phyloP scores from a whole-genome alignment of 2,888 invertebrate genomes.

The Arctia plantaginis region DNA sequence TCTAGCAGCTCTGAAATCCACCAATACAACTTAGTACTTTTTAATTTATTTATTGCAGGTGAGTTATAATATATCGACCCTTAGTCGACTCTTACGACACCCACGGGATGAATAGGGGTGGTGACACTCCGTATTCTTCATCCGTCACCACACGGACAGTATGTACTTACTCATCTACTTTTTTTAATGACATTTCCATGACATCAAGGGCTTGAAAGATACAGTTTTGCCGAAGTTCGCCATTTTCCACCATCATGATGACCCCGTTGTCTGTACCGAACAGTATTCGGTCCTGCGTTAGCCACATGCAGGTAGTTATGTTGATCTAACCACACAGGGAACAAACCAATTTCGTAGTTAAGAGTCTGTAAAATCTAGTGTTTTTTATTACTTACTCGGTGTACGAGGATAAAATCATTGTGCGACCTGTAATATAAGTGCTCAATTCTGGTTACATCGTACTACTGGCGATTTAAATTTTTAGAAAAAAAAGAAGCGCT shows the following conservation, averaged over 20 bases:
- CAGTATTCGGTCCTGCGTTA: slow-evolving; percentile 93
- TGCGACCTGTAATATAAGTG: neutral
- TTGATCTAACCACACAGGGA: slow-evolving; percentile 77
- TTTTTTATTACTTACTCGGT: neutral
- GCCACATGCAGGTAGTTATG: slow-evolving; percentile 92
- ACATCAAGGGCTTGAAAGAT: slow-evolving; percentile 88
- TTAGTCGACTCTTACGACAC: no score
- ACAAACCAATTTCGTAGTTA: slow-evolving; percentile 40
- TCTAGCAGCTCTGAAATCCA: no score
- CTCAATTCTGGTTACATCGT: neutral
- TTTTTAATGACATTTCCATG: slow-evolving; percentile 87
- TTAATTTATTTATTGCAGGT: no score
- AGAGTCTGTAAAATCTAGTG: slow-evolving; percentile 23
- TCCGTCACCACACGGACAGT: no score
- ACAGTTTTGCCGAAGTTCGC: slow-evolving; percentile 90
- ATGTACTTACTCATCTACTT: slow-evolving; percentile 84
- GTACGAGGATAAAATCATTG: neutral
- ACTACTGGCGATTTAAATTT: neutral
- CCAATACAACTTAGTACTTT: no score
- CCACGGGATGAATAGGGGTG: no score
- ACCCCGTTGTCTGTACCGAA: slow-evolving; percentile 92
- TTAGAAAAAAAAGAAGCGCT: neutral
- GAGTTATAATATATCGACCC: no score
- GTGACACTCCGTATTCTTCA: no score
- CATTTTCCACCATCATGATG: slow-evolving; percentile 93